Evolutionary conservation across 2,888 invertebrate species (phyloP), one percentile per base, ranked within the genome.

Genomic region (Euclidia mi): DNA sequence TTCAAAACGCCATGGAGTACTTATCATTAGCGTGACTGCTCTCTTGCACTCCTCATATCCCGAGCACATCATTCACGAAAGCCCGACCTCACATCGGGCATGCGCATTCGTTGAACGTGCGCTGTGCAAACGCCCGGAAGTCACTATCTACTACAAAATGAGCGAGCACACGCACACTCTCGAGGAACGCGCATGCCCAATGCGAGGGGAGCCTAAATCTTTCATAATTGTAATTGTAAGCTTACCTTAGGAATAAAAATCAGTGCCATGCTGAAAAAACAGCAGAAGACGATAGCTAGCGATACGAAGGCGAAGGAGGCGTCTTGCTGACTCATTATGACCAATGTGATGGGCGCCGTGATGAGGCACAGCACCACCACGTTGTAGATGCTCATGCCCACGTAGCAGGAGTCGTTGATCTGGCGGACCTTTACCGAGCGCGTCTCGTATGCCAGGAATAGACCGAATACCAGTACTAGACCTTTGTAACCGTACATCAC

Each of bases 321-420:
- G 89, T 99, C 99, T 88, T 99, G 99, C 87, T 99, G 99, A 73
- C 98, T 98, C 64, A 98, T 98, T 78, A 99, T 99, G 71, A 99
- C 99, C 95, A 99, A 96, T 37, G 98, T 98, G 55, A 99, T 99
- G 0, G 99, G 99, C 14, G 98, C 99, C 6, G 99, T 99, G 89
- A 99, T 99, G 79, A 99, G 95, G 89, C 99, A 99, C 48, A 99
- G 95, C 34, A 99, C 98, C 66, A 99, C 99, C 73, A 99, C 99
- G 91, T 99, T 99, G 95, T 99, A 99, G 87, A 99, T 99, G 85
- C 99, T 98, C 98, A 99, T 99, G 70, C 99, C 99, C 18, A 99
- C 99, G 89, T 99, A 98, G 80, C 99, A 96, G 0, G 99, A 99
- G 94, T 99, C 99, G 92, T 99, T 99, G 84, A 99, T 98, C 92